phyloP scores from a whole-genome alignment of 1,140 invertebrate genomes.

The Eriocheir sinensis region DNA sequence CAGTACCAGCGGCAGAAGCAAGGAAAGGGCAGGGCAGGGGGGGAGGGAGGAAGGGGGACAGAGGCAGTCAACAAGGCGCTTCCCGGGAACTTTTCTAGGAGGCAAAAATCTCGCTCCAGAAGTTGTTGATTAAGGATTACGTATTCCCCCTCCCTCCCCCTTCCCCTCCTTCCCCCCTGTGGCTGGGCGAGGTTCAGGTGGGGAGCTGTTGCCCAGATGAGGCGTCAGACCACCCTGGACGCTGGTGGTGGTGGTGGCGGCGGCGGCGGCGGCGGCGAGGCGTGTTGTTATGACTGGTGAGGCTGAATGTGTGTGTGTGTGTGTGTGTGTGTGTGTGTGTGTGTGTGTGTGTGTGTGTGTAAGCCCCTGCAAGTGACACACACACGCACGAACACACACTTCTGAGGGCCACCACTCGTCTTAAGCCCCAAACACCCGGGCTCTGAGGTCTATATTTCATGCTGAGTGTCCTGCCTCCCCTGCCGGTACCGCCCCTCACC shows the following conservation, averaged over 20 bases:
- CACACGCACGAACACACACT: too few species aligned
- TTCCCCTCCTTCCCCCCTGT: too few species aligned
- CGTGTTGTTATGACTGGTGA: too few species aligned
- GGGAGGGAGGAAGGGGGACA: background rate
- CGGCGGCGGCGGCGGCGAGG: too few species aligned
- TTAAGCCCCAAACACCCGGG: background rate
- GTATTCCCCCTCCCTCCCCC: too few species aligned
- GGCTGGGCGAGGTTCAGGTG: background rate
- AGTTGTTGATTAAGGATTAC: conserved; percentile 25
- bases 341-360: background rate
- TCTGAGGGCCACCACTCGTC: background rate
- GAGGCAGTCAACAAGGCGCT: background rate
- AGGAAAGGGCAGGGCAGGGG: too few species aligned
- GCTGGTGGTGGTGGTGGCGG: background rate
- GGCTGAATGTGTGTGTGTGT: too few species aligned
- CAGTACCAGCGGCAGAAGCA: too few species aligned
- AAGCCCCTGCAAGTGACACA: background rate
- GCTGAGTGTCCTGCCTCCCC: background rate
- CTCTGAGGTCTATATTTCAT: background rate
- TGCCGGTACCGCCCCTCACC: background rate
- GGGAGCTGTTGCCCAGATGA: too few species aligned
- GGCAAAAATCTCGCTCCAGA: background rate
- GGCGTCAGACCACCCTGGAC: too few species aligned
- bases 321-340: too few species aligned
- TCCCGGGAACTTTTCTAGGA: background rate